These are phyloP conservation scores for Macaria liturata DNA, from an alignment of 2,888 invertebrate genomes.

Conservation along the genomic window DNA sequence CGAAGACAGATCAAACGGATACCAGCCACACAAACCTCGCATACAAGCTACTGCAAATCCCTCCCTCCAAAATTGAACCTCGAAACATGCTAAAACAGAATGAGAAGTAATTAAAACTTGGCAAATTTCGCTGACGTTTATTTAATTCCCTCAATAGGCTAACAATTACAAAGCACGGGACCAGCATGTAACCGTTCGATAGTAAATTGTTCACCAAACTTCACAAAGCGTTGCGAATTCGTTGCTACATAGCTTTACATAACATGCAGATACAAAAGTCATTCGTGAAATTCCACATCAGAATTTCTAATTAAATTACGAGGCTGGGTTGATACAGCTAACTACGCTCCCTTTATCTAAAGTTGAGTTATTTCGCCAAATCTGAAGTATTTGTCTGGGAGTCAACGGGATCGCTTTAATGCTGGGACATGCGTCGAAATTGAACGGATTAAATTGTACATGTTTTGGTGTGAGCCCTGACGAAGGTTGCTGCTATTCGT, in stretches of 20 bases:
- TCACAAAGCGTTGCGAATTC: constrained; percentile 44
- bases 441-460: constrained; percentile 48
- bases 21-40: constrained; percentile 21
- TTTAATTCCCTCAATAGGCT: constrained; percentile 49
- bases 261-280: constrained; percentile 64
- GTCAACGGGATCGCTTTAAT: constrained; percentile 53
- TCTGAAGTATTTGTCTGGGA: constrained; percentile 64
- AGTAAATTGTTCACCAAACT: constrained; percentile 47
- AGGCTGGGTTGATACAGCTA: constrained; percentile 55
- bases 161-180: constrained; percentile 49
- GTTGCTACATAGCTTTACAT: constrained; percentile 46
- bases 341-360: constrained; percentile 66
- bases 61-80: constrained; percentile 43
- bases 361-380: constrained; percentile 69
- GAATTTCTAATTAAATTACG: constrained; percentile 74
- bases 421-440: constrained; percentile 50
- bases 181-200: constrained; percentile 48
- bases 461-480: constrained; percentile 38
- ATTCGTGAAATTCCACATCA: constrained; percentile 65
- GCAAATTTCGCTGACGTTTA: constrained; percentile 49
- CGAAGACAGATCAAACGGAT: constrained; percentile 24
- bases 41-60: constrained; percentile 34
- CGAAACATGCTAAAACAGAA: constrained; percentile 37
- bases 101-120: constrained; percentile 54
- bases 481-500: constrained; percentile 31